Percentiles rank a stretch among this genome's conserved stretches.
phyloP scores from a whole-genome alignment of 1,140 invertebrate species.

The Formica selysi region DNA sequence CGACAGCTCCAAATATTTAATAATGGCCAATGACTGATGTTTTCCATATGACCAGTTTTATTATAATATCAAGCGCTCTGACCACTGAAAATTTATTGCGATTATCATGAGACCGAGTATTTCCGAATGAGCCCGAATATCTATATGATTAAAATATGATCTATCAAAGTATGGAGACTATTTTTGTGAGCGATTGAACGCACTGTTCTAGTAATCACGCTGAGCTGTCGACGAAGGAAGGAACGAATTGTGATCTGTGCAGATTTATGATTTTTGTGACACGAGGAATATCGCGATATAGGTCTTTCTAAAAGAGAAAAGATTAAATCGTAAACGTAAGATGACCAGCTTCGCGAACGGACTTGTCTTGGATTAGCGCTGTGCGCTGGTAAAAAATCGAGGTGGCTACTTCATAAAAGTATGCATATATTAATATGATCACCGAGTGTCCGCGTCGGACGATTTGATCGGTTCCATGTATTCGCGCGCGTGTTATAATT shows the following conservation, averaged over 20 bases:
- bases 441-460: slow-evolving; percentile 44
- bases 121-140: neutral
- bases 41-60: neutral
- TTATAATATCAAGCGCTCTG: slow-evolving; percentile 2
- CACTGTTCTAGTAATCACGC: slow-evolving; percentile 1
- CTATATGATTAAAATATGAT: slow-evolving; percentile 37
- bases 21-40: slow-evolving; percentile 14
- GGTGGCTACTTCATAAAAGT: slow-evolving; percentile 32
- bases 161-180: neutral
- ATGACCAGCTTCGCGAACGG: slow-evolving; percentile 16
- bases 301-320: neutral
- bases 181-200: slow-evolving; percentile 34
- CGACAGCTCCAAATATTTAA: slow-evolving; percentile 30
- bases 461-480: slow-evolving; percentile 41
- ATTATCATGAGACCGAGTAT: slow-evolving; percentile 28
- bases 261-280: slow-evolving; percentile 27
- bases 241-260: slow-evolving; percentile 21
- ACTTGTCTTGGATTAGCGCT: slow-evolving; percentile 39
- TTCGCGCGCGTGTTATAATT: slow-evolving; percentile 17
- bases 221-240: slow-evolving; percentile 45
- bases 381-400: slow-evolving; percentile 48
- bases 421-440: slow-evolving; percentile 32
- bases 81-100: neutral
- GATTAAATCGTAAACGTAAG: neutral
- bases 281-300: too few species aligned